Percentiles rank a stretch among this genome's conserved stretches.
phyloP scores from a whole-genome alignment of 2,113 vertebrate species.

The Lasiurus cinereus region DNA sequence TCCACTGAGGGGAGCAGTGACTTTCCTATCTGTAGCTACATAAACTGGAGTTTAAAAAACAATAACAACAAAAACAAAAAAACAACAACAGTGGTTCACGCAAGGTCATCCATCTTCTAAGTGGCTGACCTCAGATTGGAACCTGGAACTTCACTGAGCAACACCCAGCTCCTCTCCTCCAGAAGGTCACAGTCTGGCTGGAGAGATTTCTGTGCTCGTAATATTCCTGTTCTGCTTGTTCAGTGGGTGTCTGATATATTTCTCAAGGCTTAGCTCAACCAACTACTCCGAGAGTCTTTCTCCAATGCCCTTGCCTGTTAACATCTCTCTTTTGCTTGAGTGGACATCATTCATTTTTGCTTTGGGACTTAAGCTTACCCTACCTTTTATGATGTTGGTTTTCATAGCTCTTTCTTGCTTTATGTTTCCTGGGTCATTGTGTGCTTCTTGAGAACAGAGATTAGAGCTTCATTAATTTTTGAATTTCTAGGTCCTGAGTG shows the following conservation, averaged over 20 bases:
- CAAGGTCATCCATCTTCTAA: background rate
- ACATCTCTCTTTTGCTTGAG: background rate
- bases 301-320: background rate
- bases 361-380: constrained; percentile 28
- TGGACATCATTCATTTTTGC: background rate
- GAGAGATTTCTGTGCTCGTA: no score
- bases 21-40: background rate
- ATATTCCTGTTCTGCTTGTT: background rate
- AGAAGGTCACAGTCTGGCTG: no score
- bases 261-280: background rate
- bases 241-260: background rate
- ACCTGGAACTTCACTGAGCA: background rate
- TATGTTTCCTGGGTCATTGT: background rate
- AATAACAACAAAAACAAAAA: background rate
- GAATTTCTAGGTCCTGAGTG: background rate
- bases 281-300: background rate
- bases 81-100: background rate
- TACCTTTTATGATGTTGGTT: constrained; percentile 23
- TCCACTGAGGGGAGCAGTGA: background rate
- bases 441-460: background rate
- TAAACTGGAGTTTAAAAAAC: background rate
- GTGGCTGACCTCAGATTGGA: background rate
- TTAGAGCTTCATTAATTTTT: background rate
- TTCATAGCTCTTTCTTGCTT: background rate
- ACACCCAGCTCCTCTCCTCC: no score